Percentiles rank a stretch among this genome's conserved stretches.
Evolutionary conservation across 2,113 vertebrate species (phyloP).

Genomic region (Atractosteus spatula): DNA sequence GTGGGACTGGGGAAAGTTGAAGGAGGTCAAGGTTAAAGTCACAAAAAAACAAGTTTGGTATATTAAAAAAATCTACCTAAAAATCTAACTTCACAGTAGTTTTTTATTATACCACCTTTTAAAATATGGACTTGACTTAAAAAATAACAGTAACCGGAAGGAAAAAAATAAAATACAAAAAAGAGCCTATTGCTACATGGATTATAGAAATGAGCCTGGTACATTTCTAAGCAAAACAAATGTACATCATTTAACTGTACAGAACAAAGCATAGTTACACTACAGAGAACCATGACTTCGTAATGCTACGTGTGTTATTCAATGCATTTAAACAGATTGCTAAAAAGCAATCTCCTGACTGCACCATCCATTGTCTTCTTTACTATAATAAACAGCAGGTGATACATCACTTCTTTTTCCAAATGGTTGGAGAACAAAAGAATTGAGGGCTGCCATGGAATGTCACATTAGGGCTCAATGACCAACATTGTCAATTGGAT

Average conservation of each 20-base stretch:
- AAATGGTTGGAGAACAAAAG: slow-evolving; percentile 9
- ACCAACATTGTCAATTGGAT: slow-evolving; percentile 60
- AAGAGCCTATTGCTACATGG: slow-evolving; percentile 38
- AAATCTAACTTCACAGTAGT: slow-evolving; percentile 69
- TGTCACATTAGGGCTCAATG: slow-evolving; percentile 71
- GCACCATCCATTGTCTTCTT: slow-evolving; percentile 14
- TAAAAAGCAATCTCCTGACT: not conserved
- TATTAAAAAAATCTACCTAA: slow-evolving; percentile 67
- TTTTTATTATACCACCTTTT: slow-evolving; percentile 58
- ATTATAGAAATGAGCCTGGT: slow-evolving; percentile 19
- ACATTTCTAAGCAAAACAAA: slow-evolving; percentile 29
- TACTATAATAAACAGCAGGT: slow-evolving; percentile 22
- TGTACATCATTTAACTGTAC: slow-evolving; percentile 20
- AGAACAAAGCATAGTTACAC: slow-evolving; percentile 1
- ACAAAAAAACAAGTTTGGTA: slow-evolving; percentile 65
- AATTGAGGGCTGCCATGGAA: slow-evolving; percentile 56
- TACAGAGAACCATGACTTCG: not conserved
- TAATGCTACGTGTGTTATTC: not conserved
- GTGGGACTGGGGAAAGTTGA: slow-evolving; percentile 8
- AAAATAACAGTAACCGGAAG: slow-evolving; percentile 34
- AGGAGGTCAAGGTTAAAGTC: slow-evolving; percentile 45
- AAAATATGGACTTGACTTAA: slow-evolving; percentile 50
- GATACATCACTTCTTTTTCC: not conserved
- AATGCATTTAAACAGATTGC: not conserved
- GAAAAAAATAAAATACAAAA: slow-evolving; percentile 38